Evolutionary conservation across 2,113 vertebrate genomes (phyloP).

Genomic region (Apus apus): DNA sequence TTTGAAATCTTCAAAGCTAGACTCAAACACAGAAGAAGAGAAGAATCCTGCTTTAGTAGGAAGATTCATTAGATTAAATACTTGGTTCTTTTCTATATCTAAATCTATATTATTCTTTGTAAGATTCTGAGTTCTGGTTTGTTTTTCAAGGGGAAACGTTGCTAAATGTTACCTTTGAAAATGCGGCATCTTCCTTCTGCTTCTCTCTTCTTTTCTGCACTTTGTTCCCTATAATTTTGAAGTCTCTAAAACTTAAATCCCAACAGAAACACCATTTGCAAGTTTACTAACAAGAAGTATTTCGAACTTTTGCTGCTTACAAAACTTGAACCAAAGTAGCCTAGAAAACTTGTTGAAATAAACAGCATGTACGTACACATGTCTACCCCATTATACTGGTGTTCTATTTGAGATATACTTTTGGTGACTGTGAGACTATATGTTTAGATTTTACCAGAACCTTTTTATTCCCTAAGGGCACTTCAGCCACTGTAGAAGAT

Average conservation of each 20-base stretch:
- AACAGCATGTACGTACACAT: background rate
- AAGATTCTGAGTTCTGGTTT: background rate
- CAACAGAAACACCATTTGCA: background rate
- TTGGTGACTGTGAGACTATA: background rate
- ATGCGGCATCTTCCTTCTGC: background rate
- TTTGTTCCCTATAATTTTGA: background rate
- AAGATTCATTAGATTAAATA: background rate
- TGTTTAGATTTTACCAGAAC: background rate
- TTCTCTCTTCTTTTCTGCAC: background rate
- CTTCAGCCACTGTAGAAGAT: background rate
- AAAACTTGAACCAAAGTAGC: background rate
- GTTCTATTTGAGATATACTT: background rate
- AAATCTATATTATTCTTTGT: background rate
- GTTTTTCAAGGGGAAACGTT: background rate
- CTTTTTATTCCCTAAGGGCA: background rate
- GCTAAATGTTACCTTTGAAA: background rate
- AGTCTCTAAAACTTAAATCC: background rate
- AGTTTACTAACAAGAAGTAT: background rate
- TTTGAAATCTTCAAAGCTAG: background rate
- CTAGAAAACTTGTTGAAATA: background rate
- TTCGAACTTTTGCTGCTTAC: background rate
- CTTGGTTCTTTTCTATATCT: fast-evolving
- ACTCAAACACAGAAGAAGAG: background rate
- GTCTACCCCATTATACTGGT: background rate
- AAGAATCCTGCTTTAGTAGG: background rate